A percentile compares a stretch with the other conserved stretches of the same genome.
phyloP scores from a whole-genome alignment of 2,888 invertebrate genomes.

The Heliconius sara region DNA sequence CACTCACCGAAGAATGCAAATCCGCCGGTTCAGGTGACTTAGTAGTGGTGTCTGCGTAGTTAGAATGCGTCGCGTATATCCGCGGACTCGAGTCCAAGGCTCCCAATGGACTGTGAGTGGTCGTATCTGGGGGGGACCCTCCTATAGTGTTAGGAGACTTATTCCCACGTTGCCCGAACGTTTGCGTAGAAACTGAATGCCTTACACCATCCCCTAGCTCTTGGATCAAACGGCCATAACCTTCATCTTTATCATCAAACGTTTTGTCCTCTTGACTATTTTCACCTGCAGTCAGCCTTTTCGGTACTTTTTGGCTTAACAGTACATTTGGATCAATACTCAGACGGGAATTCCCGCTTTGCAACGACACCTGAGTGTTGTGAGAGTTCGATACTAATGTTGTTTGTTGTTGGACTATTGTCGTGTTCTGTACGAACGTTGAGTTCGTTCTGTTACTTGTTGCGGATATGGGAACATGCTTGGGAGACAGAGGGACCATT shows the following conservation, averaged over 20 bases:
- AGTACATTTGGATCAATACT: slow-evolving; percentile 85
- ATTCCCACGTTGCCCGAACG: slow-evolving; percentile 75
- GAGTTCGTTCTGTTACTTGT: slow-evolving; percentile 85
- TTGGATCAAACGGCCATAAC: slow-evolving; percentile 59
- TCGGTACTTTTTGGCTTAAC: slow-evolving; percentile 63
- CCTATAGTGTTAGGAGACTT: slow-evolving; percentile 63
- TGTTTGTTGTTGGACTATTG: slow-evolving; percentile 92
- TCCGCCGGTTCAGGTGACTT: slow-evolving; percentile 76
- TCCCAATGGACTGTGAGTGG: slow-evolving; percentile 91
- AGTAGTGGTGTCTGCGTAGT: slow-evolving; percentile 78
- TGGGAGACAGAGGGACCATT: slow-evolving; percentile 88
- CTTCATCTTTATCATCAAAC: slow-evolving; percentile 51
- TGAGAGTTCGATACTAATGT: slow-evolving; percentile 90
- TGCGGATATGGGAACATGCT: slow-evolving; percentile 82
- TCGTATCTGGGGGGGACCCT: slow-evolving; percentile 89
- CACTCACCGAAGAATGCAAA: slow-evolving; percentile 71
- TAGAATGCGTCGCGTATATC: slow-evolving; percentile 57
- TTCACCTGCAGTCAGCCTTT: slow-evolving; percentile 50
- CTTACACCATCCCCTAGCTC: slow-evolving; percentile 64
- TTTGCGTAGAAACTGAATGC: slow-evolving; percentile 91
- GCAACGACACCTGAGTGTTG: slow-evolving; percentile 65
- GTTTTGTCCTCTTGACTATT: slow-evolving; percentile 48
- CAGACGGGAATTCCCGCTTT: slow-evolving; percentile 71
- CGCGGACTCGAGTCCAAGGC: slow-evolving; percentile 69
- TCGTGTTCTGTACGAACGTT: slow-evolving; percentile 93